Evolutionary conservation across 2,888 invertebrate genomes (phyloP), one percentile per base, ranked within the genome.

Genomic region (Leucophenga maculata): DNA sequence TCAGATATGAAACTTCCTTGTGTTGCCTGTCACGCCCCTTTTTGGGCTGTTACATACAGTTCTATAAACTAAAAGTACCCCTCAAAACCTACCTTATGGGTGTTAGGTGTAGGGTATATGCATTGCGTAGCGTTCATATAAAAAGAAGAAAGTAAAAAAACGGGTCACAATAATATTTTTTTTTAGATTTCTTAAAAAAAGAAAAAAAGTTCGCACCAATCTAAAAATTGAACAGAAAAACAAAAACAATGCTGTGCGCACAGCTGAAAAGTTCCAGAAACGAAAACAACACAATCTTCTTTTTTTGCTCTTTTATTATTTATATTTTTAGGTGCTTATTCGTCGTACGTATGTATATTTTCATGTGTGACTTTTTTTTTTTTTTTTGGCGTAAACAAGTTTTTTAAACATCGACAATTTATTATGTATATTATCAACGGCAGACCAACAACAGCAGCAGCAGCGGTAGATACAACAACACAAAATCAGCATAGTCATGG

Each of bases 311-410:
- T n/a, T n/a, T n/a, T n/a, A n/a, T 22, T 59, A 22, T 55, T 62
- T 39, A 20, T 60, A 68, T 60, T 52, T 59, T 44, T 67, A 32
- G 55, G 39, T 57, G 39, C 16, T 52, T 20, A 9, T 52, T 20
- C 2, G 1, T 9, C 16, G 18, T 20, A 16, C 16, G 6, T n/a
- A 20, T 73, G 64, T 71, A 71, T 72, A 57, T 13, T 22, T 18
- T 18, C 50, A 65, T 70, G 78, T 69, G 68, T 72, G 65, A 69
- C 6, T 65, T 6, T 46, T 39, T 52, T 65, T 55, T 44, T 72
- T 65, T 55, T 44, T 73, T 77, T 84, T 77, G 74, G 73, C 83
- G 78, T 83, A 84, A 84, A 84, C 85, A 85, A 84, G 85, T 84
- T 85, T 83, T 71, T 78, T 77, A 75, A 84, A 74, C 69, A 71